Base-by-base conservation (phyloP, 2,113 vertebrate species). In the Paedocypris sp. region DNA sequence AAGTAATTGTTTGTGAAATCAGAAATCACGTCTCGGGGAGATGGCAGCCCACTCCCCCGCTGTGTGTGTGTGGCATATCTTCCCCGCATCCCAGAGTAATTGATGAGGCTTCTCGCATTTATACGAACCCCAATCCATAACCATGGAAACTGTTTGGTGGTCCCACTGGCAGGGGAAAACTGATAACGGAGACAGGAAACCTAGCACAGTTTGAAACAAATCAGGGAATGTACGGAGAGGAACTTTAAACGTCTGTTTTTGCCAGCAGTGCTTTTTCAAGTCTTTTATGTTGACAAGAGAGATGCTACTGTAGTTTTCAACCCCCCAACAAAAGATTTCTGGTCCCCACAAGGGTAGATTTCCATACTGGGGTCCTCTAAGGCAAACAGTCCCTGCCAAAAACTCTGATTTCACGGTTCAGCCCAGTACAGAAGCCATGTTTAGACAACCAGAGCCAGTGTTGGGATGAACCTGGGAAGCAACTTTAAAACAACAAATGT, bases 81-180 rank as follows among this genome's bases (percentile, higher is more conserved):
- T 47, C 9, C 33, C 28, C 32, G 46, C 75, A 74, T 73, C 6
- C 52, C 38, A 25, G 70, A 73, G 75, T 47, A 70, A 69, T 33
- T 63, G 73, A 66, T 72, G 79, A 75, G 76, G 82, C 80, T 75
- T 78, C 66, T 68, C n/a, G 39, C 28, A 76, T 71, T 74, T 78
- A 78, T 73, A 73, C 64, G 3, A 36, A 41, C 61, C 38, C 67
- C 64, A 64, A 69, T 64, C 69, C 47, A 78, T 72, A 72, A 68
- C 72, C 72, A 71, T 73, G 69, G 77, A 64, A 71, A 77, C 74
- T 15, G 62, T 70, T 59, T 57, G 46, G 73, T 64, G 61, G 71
- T 45, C 29, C 8, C 15, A 12, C 49, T 5, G 59, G 64, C 51
- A 60, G 31, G 59, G n/a, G 62, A 53, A 61, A 59, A 60, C 60